These are phyloP conservation scores for Nothocercus julius DNA, from an alignment of 2,113 vertebrate genomes.

Conservation along the genomic window DNA sequence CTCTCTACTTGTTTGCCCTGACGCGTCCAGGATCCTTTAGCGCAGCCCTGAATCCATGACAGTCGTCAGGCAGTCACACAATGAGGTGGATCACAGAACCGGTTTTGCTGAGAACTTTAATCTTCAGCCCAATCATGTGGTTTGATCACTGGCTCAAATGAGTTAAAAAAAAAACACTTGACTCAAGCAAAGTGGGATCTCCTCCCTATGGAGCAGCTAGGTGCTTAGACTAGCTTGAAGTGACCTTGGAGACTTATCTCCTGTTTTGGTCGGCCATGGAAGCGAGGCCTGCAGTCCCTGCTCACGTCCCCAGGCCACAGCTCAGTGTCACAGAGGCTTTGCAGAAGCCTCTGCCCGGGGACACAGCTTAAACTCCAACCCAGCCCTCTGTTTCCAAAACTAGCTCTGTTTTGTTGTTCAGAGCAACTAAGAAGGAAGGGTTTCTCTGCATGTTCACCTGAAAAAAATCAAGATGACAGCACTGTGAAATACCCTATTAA, in stretches of 20 bases:
- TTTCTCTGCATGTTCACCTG: constrained; percentile 6
- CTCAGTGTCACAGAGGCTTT: neutral
- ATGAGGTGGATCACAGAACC: neutral
- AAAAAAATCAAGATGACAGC: constrained; percentile 42
- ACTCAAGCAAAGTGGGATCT: neutral
- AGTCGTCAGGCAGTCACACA: neutral
- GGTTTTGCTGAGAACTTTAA: neutral
- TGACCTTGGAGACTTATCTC: neutral
- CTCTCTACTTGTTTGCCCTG: neutral
- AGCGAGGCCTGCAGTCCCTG: neutral
- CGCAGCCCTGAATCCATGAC: neutral
- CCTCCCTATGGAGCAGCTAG: neutral
- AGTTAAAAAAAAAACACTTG: neutral
- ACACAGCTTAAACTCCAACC: neutral
- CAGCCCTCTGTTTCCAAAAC: neutral
- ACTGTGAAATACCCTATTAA: constrained; percentile 30
- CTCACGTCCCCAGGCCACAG: neutral
- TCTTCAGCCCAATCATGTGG: neutral
- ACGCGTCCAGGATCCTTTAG: neutral
- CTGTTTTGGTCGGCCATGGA: neutral
- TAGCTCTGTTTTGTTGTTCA: neutral
- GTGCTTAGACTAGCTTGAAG: neutral
- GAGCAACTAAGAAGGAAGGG: neutral
- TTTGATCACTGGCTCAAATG: neutral
- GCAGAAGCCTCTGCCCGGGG: neutral